Evolutionary conservation across 2,888 invertebrate genomes (phyloP).

Genomic region (Drosophila mimetica): DNA sequence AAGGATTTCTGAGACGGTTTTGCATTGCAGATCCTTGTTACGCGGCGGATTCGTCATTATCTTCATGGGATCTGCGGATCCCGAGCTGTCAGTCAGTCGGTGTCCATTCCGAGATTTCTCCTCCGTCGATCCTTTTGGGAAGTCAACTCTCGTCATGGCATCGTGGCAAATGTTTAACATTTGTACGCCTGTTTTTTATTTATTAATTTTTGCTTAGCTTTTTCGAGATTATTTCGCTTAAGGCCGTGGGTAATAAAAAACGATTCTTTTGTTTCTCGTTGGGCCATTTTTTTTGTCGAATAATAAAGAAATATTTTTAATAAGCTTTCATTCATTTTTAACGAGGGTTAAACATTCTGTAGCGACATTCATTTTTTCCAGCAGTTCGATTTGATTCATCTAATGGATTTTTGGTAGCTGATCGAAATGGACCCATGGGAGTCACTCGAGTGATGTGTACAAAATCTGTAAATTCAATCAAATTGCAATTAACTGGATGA

Average conservation of each 20-base stretch:
- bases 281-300: constrained; percentile 50
- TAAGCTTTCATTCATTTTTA: constrained; percentile 80
- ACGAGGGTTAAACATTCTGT: constrained; percentile 75
- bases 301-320: constrained; percentile 81
- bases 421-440: constrained; percentile 62
- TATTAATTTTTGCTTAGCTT: constrained; percentile 33
- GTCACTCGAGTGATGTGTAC: constrained; percentile 35
- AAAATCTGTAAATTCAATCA: constrained; percentile 59
- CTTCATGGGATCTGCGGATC: constrained; percentile 30
- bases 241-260: constrained; percentile 15
- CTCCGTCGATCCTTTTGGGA: constrained; percentile 47
- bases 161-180: constrained; percentile 80
- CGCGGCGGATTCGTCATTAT: constrained; percentile 55
- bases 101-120: constrained; percentile 14
- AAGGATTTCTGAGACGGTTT: constrained; percentile 70
- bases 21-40: constrained; percentile 75
- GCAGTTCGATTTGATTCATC: constrained; percentile 69
- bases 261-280: constrained; percentile 32
- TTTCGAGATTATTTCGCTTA: constrained; percentile 27
- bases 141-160: constrained; percentile 75
- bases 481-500: constrained; percentile 43
- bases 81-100: constrained; percentile 46
- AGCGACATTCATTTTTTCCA: constrained; percentile 66
- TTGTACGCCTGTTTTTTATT: constrained; percentile 74
- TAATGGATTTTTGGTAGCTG: constrained; percentile 65